These are phyloP conservation scores for Ochlodes sylvanus DNA, from an alignment of 2,888 invertebrate genomes.

Conservation along the genomic window DNA sequence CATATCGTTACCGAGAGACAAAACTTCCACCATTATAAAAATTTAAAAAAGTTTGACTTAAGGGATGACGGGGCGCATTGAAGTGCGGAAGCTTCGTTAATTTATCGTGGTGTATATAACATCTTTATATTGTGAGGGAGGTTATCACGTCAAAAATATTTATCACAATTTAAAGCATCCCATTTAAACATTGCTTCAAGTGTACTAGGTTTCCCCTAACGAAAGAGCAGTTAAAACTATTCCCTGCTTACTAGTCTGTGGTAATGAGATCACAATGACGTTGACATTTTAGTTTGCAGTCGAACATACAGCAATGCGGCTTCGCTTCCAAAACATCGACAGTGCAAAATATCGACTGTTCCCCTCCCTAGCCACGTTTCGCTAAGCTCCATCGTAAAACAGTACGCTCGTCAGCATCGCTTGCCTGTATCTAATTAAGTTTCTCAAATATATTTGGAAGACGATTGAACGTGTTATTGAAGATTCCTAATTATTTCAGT, in stretches of 20 bases:
- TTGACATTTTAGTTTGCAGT: too few species aligned
- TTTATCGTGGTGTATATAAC: not conserved
- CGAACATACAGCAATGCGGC: too few species aligned
- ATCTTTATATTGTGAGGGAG: too few species aligned
- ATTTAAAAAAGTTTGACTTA: slow-evolving; percentile 5
- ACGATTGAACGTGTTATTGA: not conserved
- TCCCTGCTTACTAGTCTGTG: too few species aligned
- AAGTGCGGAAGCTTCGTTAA: not conserved
- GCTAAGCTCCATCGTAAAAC: slow-evolving; percentile 21
- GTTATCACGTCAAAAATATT: too few species aligned
- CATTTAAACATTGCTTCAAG: too few species aligned
- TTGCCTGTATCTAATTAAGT: slow-evolving; percentile 25
- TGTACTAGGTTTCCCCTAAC: too few species aligned
- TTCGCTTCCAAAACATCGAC: not conserved
- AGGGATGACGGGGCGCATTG: not conserved
- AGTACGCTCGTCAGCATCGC: slow-evolving; percentile 18
- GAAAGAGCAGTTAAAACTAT: too few species aligned
- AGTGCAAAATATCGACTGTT: not conserved
- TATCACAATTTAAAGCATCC: too few species aligned
- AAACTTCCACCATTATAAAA: slow-evolving; percentile 9
- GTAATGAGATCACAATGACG: too few species aligned
- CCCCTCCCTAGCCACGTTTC: slow-evolving; percentile 3
- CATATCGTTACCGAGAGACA: not conserved
- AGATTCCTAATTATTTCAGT: slow-evolving; percentile 1
- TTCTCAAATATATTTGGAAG: slow-evolving; percentile 19